Base-by-base conservation (phyloP, 2,888 invertebrate genomes). In the Marronus borbonicus region DNA sequence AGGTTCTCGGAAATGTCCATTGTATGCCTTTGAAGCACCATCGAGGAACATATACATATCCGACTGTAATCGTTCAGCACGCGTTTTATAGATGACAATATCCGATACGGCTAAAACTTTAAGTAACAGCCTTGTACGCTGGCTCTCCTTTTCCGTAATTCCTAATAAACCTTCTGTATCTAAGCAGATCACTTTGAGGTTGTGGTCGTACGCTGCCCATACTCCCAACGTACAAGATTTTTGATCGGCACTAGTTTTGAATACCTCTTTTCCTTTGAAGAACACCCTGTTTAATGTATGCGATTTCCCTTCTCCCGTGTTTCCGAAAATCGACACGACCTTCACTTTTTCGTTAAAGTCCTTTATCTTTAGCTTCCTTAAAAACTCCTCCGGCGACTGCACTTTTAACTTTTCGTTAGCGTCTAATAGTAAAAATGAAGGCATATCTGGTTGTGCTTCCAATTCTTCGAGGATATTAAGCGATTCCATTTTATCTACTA, bases 61-160 rank as follows among this genome's bases (percentile, higher is more conserved):
- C 80, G 91, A 91, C 84, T 94, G 94, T 55, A 96, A 87, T 70
- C 95, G 90, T 85, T 95, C 95, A 0, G 95, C 93, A 77, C 93
- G 90, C 10, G 95, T 95, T 77, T 94, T 90, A 86, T 94, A 96
- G 68, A 96, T 92, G 0, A 95, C 92, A 80, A 96, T 91, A 87
- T 96, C 96, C 2, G 95, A 95, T 72, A 96, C 92, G 4, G 95
- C 95, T n/a, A 96, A 89, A 72, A 96, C 92, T 89, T 95, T 96
- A 44, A 96, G 88, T 66, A 96, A 87, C 74, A 96, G 90, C 69
- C 95, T 90, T 80, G 92, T 94, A 75, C 93, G 88, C 85, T 92
- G 92, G 83, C 92, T 92, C 81, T 92, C 92, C 84, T 92, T 91
- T 78, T 88, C 87, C 1, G 92, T 86, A 66, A 88, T 88, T 81